Conservation (phyloP, 2,797 vertebrate species). For the Chromis chromis region DNA sequence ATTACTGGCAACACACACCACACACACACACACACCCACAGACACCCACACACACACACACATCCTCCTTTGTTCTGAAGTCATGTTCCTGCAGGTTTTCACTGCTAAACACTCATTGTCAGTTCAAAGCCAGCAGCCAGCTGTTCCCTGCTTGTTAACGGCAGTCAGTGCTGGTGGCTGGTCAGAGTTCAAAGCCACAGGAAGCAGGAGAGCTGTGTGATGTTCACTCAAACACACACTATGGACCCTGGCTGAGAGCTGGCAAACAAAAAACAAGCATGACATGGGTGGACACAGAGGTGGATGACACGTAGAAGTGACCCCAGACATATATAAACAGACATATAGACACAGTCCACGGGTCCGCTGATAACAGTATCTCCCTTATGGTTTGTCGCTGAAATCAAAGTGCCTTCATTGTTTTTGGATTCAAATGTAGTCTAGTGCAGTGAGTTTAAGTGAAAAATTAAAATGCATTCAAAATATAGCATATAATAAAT, state of each 20-base stretch:
- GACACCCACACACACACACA: neutral
- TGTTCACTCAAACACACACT: slow-evolving; percentile 8
- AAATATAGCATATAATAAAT: no score
- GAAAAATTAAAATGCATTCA: no score
- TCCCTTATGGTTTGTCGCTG: neutral
- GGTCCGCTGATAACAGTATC: no score
- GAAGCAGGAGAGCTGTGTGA: slow-evolving; percentile 31
- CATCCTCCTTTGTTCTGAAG: slow-evolving; percentile 39
- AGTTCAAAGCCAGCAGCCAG: slow-evolving; percentile 62
- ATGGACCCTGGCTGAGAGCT: slow-evolving; percentile 9
- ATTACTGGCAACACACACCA: neutral
- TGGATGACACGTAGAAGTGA: neutral
- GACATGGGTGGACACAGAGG: neutral
- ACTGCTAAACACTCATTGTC: slow-evolving; percentile 53
- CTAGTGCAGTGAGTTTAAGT: no score
- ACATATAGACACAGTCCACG: neutral
- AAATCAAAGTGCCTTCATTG: no score
- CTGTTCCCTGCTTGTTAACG: slow-evolving; percentile 48
- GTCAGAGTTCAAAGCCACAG: slow-evolving; percentile 67
- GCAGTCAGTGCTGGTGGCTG: slow-evolving; percentile 25
- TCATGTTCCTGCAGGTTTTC: slow-evolving; percentile 58
- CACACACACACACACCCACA: neutral
- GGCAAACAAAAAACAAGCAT: slow-evolving; percentile 39
- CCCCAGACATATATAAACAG: neutral
- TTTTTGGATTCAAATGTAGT: no score